Evolutionary conservation across 2,888 invertebrate genomes (phyloP).

Genomic region (Troides aeacus): DNA sequence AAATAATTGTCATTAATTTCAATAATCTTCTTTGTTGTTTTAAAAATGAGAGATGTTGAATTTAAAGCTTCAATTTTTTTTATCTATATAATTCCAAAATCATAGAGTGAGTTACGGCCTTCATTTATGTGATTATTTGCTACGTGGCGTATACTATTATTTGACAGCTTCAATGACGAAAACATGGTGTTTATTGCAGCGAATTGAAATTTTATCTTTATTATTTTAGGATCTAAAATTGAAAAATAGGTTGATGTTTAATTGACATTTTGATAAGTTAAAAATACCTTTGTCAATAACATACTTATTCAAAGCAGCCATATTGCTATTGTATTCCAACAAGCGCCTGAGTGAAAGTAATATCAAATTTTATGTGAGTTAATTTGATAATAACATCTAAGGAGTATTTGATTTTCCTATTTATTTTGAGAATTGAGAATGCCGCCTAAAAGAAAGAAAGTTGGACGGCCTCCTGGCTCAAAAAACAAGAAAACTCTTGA

Average conservation of each 20-base stretch:
- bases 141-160: conserved; percentile 23
- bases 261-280: conserved; percentile 9
- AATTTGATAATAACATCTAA: conserved; percentile 44
- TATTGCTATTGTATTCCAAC: conserved; percentile 31
- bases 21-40: not conserved
- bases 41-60: not conserved
- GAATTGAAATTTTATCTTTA: not conserved
- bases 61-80: not conserved
- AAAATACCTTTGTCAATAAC: conserved; percentile 3
- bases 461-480: conserved; percentile 47
- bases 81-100: not conserved
- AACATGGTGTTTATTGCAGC: not conserved
- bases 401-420: conserved; percentile 41
- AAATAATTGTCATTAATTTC: too few species aligned
- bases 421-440: conserved; percentile 39
- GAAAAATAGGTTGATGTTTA: not conserved
- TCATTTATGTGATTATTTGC: conserved; percentile 2
- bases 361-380: conserved; percentile 62
- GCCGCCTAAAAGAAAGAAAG: conserved; percentile 61
- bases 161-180: conserved; percentile 2
- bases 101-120: not conserved
- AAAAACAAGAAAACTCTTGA: conserved; percentile 44
- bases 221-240: not conserved
- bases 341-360: conserved; percentile 75
- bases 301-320: conserved; percentile 13